These are phyloP conservation scores for Zaprionus kolodkinae DNA, from an alignment of 1,140 invertebrate genomes.

Conservation along the genomic window DNA sequence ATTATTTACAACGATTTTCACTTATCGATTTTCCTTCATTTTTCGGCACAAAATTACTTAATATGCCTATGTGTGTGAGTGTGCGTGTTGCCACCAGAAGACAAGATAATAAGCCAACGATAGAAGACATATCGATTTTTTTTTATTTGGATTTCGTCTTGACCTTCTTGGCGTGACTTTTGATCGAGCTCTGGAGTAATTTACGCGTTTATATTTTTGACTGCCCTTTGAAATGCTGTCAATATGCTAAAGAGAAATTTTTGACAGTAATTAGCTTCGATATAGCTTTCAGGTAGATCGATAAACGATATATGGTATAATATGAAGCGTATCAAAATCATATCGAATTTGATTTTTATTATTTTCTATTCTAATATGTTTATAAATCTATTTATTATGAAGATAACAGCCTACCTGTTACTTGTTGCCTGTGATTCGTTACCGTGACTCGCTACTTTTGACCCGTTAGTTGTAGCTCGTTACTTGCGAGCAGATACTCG, in stretches of 20 bases:
- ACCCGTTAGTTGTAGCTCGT: too few relatives aligned
- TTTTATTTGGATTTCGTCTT: background rate
- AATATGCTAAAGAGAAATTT: background rate
- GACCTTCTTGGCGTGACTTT: background rate
- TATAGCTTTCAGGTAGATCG: background rate
- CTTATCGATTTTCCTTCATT: conserved; percentile 61
- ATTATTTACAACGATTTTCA: conserved; percentile 66
- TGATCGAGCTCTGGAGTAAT: conserved; percentile 2
- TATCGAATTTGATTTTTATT: too few relatives aligned
- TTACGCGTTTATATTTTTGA: background rate
- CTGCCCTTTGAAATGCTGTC: background rate
- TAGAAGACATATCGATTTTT: conserved; percentile 5
- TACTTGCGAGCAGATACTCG: too few relatives aligned
- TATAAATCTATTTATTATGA: too few relatives aligned
- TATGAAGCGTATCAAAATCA: too few relatives aligned
- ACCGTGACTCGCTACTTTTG: too few relatives aligned
- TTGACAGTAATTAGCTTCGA: background rate
- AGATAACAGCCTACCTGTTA: too few relatives aligned
- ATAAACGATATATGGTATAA: too few relatives aligned
- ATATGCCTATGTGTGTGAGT: conserved; percentile 11
- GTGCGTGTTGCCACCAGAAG: background rate
- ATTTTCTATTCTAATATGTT: too few relatives aligned
- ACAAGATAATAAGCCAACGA: background rate
- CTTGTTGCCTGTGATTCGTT: too few relatives aligned
- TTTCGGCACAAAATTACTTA: conserved; percentile 13